These are phyloP conservation scores for Drosophila arizonae DNA, from an alignment of 1,140 invertebrate genomes.

Conservation along the genomic window DNA sequence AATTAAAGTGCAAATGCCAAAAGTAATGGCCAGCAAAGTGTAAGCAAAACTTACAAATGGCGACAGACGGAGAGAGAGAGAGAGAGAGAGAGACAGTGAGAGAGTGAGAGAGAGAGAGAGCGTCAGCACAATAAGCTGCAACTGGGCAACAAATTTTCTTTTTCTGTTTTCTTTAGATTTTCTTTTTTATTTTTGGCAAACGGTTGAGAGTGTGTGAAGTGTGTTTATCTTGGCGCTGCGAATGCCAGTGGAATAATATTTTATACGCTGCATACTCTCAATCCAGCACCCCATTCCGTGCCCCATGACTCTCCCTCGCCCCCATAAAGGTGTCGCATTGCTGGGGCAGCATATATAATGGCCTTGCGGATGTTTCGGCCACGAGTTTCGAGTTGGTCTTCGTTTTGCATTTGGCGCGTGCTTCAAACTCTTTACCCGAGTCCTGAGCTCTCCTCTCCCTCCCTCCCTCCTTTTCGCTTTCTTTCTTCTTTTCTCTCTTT, in stretches of 20 bases:
- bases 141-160: slow-evolving; percentile 7
- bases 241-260: slow-evolving; percentile 41
- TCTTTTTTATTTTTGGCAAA: background rate
- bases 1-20: slow-evolving; percentile 71
- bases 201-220: slow-evolving; percentile 22
- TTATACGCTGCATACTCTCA: slow-evolving; percentile 28
- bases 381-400: background rate
- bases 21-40: slow-evolving; percentile 48
- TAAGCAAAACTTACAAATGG: slow-evolving; percentile 13
- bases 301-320: background rate
- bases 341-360: slow-evolving; percentile 28
- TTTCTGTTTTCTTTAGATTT: too few species aligned
- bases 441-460: background rate
- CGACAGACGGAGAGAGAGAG: background rate
- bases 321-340: slow-evolving; percentile 26
- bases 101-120: background rate
- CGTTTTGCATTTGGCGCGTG: slow-evolving; percentile 42
- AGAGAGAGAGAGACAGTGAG: background rate
- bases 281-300: background rate
- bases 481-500: background rate
- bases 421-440: slow-evolving; percentile 27
- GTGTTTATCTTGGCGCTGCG: slow-evolving; percentile 38
- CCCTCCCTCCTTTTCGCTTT: background rate
- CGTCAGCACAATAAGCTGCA: slow-evolving; percentile 9
- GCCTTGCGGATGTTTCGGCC: slow-evolving; percentile 13